A percentile compares a stretch with the other conserved stretches of the same genome.
These are phyloP conservation scores for Cotesia vestalis DNA, from an alignment of 1,140 invertebrate genomes.

Conservation along the genomic window DNA sequence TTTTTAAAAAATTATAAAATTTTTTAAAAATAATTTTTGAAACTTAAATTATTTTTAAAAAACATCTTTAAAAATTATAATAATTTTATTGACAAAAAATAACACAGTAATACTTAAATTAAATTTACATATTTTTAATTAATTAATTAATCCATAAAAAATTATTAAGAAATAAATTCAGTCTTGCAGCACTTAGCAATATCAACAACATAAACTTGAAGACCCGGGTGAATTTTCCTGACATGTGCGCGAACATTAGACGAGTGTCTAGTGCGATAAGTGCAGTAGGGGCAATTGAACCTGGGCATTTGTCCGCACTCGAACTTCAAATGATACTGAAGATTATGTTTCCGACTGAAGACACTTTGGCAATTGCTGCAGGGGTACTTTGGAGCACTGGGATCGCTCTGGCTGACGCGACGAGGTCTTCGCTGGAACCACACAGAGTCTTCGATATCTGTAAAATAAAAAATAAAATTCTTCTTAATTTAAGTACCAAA, in stretches of 20 bases:
- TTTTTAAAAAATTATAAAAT: too few species aligned
- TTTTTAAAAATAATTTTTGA: too few species aligned
- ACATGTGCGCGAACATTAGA: slow-evolving; percentile 63
- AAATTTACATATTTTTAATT: too few species aligned
- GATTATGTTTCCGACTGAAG: slow-evolving; percentile 71
- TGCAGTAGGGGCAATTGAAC: slow-evolving; percentile 69
- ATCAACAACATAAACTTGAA: slow-evolving; percentile 38
- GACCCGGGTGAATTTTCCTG: slow-evolving; percentile 49
- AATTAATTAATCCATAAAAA: neutral
- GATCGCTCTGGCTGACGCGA: slow-evolving; percentile 10
- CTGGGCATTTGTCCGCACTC: slow-evolving; percentile 70
- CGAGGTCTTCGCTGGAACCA: slow-evolving; percentile 19
- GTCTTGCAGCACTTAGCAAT: slow-evolving; percentile 23
- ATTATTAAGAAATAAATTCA: slow-evolving; percentile 37
- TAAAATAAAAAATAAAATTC: slow-evolving; percentile 20
- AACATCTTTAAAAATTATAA: neutral
- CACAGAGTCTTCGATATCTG: neutral
- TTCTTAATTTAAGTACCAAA: neutral
- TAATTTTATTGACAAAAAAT: slow-evolving; percentile 12
- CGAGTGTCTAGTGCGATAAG: slow-evolving; percentile 63
- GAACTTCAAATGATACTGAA: slow-evolving; percentile 69
- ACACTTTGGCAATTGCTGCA: slow-evolving; percentile 71
- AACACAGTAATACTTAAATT: neutral
- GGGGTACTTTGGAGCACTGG: slow-evolving; percentile 62
- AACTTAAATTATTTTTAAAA: too few species aligned